phyloP scores from a whole-genome alignment of 2,113 vertebrate species.

The Bufo bufo region DNA sequence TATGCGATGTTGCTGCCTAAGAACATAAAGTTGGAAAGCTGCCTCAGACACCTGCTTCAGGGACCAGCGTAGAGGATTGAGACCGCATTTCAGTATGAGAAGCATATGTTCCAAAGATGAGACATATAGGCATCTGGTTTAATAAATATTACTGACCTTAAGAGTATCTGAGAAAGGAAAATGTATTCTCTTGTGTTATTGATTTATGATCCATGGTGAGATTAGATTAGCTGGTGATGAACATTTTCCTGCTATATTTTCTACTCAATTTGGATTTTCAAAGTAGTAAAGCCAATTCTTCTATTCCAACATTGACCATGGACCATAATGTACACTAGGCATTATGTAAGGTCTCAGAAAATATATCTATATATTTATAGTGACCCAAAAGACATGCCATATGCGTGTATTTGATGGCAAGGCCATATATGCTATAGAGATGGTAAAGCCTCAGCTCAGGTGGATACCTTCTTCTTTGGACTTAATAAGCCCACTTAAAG shows the following conservation, averaged over 20 bases:
- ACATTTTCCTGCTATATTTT: slow-evolving; percentile 25
- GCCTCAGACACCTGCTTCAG: slow-evolving; percentile 44
- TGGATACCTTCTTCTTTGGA: not conserved
- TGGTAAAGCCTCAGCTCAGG: not conserved
- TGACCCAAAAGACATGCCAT: too few relatives aligned
- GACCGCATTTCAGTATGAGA: slow-evolving; percentile 17
- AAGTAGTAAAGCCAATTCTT: not conserved
- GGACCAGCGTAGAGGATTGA: slow-evolving; percentile 19
- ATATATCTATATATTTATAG: not conserved
- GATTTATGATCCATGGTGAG: slow-evolving; percentile 35
- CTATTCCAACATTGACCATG: not conserved
- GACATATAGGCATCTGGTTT: slow-evolving; percentile 46
- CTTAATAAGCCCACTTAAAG: too few relatives aligned
- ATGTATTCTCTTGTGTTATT: slow-evolving; percentile 34
- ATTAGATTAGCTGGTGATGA: slow-evolving; percentile 35
- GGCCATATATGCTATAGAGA: not conserved
- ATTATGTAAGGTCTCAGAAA: not conserved
- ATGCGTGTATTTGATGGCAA: too few relatives aligned
- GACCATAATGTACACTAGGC: not conserved
- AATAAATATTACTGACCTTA: slow-evolving; percentile 48
- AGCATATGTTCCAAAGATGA: slow-evolving; percentile 43
- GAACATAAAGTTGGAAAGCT: slow-evolving; percentile 37
- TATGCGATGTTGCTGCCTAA: slow-evolving; percentile 19
- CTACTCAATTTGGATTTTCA: not conserved
- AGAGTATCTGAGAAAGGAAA: slow-evolving; percentile 32